Evolutionary conservation across 2,888 invertebrate species (phyloP), one percentile per base, ranked within the genome.

Genomic region (Cyrtodaria siliqua): DNA sequence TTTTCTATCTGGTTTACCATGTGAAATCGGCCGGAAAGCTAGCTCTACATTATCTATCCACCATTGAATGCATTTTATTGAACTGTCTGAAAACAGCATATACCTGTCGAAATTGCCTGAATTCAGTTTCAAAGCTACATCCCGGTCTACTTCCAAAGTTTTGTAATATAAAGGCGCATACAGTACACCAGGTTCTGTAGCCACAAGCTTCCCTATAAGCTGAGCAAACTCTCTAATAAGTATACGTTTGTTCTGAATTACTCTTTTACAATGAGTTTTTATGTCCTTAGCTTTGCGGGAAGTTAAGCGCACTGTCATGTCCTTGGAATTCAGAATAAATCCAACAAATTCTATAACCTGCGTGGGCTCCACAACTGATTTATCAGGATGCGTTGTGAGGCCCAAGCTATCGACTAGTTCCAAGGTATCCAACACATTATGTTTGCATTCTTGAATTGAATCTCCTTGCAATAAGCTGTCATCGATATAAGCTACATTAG

Each of bases 161-260:
- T 74, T 78, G 29, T 70, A 80, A 53, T 49, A 73, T 3, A 76
- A n/a, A 2, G 69, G 69, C 1, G 81, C 79, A 67, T 71, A 71
- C 18, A 38, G 27, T 14, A 79, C 77, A 14, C 68, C 80, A 14
- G 79, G 80, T 50, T 78, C 72, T n/a, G 55, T 42, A 1, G 83
- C 68, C 4, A 78, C 71, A 14, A 78, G 26, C 61, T 76, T 73
- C 14, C 83, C 80, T 50, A 81, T 71, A 16, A 78, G 18, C 55
- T 68, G 14, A 0, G 70, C 66, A 18, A 71, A 42, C 2, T 63
- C 61, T 16, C 74, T 38, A 27, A 79, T 77, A 8, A 29, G 57
- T 3, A 77, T 24, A 26, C n/a, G 2, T 38, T 12, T 9, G 3
- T 44, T 27, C 16, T 2, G n/a, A 2, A 67, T 3, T 2, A 50